phyloP scores from a whole-genome alignment of 1,140 invertebrate genomes.

The Sweltsa coloradensis region DNA sequence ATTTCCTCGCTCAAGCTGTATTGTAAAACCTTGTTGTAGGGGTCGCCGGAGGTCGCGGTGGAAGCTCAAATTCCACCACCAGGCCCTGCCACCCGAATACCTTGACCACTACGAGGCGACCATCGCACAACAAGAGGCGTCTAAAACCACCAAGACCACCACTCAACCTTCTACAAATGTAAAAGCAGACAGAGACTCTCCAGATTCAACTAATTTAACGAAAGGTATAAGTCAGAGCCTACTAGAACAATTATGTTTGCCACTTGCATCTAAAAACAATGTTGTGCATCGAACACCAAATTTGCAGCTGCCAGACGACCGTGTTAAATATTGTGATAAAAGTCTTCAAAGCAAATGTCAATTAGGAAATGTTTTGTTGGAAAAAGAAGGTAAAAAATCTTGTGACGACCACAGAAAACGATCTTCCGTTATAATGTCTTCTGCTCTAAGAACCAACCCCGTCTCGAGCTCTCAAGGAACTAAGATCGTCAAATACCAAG shows the following conservation, averaged over 20 bases:
- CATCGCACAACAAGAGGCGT: slow-evolving; percentile 36
- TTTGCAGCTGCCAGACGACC: too few species aligned
- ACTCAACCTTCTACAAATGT: slow-evolving; percentile 19
- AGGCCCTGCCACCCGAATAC: slow-evolving; percentile 64
- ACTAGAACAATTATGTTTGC: too few species aligned
- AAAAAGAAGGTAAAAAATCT: too few species aligned
- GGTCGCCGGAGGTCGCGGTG: slow-evolving; percentile 51
- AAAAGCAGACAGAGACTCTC: slow-evolving; percentile 23
- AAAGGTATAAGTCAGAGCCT: too few species aligned
- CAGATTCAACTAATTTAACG: too few species aligned
- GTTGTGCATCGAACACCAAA: too few species aligned
- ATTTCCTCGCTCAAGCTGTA: too few species aligned
- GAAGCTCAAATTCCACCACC: slow-evolving; percentile 72
- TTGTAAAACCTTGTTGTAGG: not conserved
- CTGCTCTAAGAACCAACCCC: not conserved
- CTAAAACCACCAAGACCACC: slow-evolving; percentile 20
- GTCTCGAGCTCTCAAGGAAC: not conserved
- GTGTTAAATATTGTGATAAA: too few species aligned
- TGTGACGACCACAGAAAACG: too few species aligned
- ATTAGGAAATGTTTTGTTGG: too few species aligned
- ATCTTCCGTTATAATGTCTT: slow-evolving; percentile 15
- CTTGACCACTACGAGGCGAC: slow-evolving; percentile 65
- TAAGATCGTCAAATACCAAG: slow-evolving; percentile 54
- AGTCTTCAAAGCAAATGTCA: too few species aligned
- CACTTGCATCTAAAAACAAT: too few species aligned